Evolutionary conservation across 2,113 vertebrate species (phyloP), one percentile per base, ranked within the genome.

Genomic region (Oriolus oriolus): DNA sequence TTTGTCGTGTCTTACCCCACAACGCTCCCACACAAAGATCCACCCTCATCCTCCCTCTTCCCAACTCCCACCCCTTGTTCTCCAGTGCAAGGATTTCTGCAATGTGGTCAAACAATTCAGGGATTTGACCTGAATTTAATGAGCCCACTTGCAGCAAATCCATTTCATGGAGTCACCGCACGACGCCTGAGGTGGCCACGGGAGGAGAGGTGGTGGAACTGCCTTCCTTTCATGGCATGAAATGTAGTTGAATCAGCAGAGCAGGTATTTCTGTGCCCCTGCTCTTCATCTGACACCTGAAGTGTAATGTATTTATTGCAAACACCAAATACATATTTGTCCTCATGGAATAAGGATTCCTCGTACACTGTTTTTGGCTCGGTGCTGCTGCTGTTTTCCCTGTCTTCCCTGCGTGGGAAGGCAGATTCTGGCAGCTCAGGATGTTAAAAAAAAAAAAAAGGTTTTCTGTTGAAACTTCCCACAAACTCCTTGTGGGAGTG

Each of bases 111-210:
- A 53, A n/a, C 1, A 1, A 1, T 70, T 56, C n/a, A 16, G 28
- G 65, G 61, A 3, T 63, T 37, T 78, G 45, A 17, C 17, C 66
- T 16, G 30, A 27, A 3, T 45, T 75, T 42, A 11, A n/a, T 20
- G 27, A 71, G 33, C 11, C 8, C 13, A 0, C 22, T 85, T 16
- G 13, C 0, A 47, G 7, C 57, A 65, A 33, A 61, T 13, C 9
- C 37, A 22, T 13, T 28, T 64, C 30, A 1, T 26, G 19, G 4
- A 8, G 70, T 52, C 59, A 8, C 31, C 56, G 8, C 60, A 11
- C 49, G 15, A 1, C 0, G 0, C 19, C 20, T 7, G 61, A 39
- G 56, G n/a, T 66, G 74, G 52, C 76, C 17, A 0, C 13, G 37
- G 60, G 50, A 65, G 65, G 16, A 41, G 47, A 57, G 7, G 11